These are phyloP conservation scores for Corythoichthys intestinalis DNA, from an alignment of 2,113 vertebrate genomes.

Conservation along the genomic window DNA sequence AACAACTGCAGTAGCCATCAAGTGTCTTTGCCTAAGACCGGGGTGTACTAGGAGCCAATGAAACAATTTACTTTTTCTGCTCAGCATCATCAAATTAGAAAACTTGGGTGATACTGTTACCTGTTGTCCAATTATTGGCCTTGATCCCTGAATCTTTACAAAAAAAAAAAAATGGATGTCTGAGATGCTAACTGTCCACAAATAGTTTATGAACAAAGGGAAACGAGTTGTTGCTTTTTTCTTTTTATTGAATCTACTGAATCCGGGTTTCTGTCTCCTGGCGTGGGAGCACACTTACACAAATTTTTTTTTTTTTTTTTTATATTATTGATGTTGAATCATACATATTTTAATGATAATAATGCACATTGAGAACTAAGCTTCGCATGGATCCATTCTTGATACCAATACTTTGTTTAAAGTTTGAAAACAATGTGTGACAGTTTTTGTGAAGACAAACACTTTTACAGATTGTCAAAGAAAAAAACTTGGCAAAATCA, in stretches of 20 bases:
- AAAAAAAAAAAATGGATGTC: neutral
- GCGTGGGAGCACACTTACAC: neutral
- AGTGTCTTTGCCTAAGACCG: too few species aligned
- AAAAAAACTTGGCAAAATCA: conserved; percentile 4
- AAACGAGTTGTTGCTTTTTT: conserved; percentile 4
- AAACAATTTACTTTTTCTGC: neutral
- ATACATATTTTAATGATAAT: neutral
- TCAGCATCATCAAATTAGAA: neutral
- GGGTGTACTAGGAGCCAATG: too few species aligned
- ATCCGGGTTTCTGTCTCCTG: conserved; percentile 9
- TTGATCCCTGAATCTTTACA: neutral
- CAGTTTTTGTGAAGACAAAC: too few species aligned
- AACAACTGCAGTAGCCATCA: too few species aligned
- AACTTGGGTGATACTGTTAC: neutral
- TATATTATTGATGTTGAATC: neutral
- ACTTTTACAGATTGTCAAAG: too few species aligned
- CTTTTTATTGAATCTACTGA: conserved; percentile 15
- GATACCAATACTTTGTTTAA: neutral
- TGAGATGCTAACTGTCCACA: neutral
- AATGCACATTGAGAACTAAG: too few species aligned
- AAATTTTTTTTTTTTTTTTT: neutral
- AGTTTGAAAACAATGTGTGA: conserved; percentile 12
- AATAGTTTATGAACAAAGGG: conserved; percentile 10
- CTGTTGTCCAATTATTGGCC: neutral
- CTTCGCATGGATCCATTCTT: neutral